Percentiles rank a stretch among this genome's conserved stretches.
Evolutionary conservation across 64 coral and sea anemone species (phyloP).

Genomic region (Actinia equina): DNA sequence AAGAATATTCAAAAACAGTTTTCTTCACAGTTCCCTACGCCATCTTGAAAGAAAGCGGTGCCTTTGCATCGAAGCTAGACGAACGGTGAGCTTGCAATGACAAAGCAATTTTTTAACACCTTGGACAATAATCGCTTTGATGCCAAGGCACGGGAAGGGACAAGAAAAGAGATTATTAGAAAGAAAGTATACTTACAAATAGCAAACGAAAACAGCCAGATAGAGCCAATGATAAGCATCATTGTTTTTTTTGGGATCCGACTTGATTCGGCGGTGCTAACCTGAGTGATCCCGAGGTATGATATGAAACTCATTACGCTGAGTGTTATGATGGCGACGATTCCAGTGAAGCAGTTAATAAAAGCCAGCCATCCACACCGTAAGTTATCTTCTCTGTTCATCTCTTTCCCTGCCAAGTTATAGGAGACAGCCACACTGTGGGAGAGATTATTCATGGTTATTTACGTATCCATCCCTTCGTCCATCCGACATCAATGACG

Average conservation of each 20-base stretch:
- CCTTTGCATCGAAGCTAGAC: too few relatives aligned
- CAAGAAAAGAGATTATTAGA: too few relatives aligned
- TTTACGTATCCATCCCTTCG: too few relatives aligned
- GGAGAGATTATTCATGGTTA: too few relatives aligned
- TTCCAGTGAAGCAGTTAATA: conserved; percentile 74
- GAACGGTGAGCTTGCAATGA: too few relatives aligned
- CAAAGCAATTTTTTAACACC: too few relatives aligned
- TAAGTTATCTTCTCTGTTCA: neutral
- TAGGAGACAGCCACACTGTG: conserved; percentile 45
- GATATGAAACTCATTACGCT: conserved; percentile 54
- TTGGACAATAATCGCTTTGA: too few relatives aligned
- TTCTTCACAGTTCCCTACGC: too few relatives aligned
- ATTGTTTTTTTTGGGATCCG: neutral
- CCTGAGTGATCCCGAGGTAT: conserved; percentile 38
- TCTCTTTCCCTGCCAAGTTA: conserved; percentile 36
- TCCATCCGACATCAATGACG: too few relatives aligned
- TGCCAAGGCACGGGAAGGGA: too few relatives aligned
- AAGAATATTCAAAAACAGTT: neutral
- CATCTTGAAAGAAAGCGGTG: too few relatives aligned
- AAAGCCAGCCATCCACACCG: conserved; percentile 74
- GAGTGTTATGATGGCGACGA: conserved; percentile 57
- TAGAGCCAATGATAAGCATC: neutral
- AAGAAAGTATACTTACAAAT: neutral
- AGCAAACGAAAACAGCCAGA: conserved; percentile 14
- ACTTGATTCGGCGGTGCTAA: conserved; percentile 3